Percentiles rank a stretch among this genome's conserved stretches.
These are phyloP conservation scores for Lasioglossum lativentre DNA, from an alignment of 2,888 invertebrate genomes.

Conservation along the genomic window DNA sequence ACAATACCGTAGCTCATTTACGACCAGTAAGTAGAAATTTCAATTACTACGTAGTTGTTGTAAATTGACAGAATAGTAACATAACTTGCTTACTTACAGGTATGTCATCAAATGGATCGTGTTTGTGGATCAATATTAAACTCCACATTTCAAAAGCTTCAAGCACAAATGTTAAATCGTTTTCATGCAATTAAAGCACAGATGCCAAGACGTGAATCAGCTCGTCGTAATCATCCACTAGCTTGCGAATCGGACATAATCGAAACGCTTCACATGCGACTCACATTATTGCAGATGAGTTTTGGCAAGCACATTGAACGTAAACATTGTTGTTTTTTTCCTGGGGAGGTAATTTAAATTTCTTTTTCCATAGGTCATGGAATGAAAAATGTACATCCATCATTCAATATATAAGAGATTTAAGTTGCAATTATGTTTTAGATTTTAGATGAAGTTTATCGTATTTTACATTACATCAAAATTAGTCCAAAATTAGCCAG, in stretches of 20 bases:
- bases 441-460: constrained; percentile 96
- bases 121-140: constrained; percentile 93
- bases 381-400: constrained; percentile 5
- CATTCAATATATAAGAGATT: background rate
- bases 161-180: constrained; percentile 93
- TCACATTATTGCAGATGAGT: constrained; percentile 96
- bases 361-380: background rate
- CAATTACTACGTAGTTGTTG: background rate
- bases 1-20: constrained; percentile 91
- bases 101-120: constrained; percentile 92
- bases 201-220: constrained; percentile 96
- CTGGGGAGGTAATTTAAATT: constrained; percentile 92
- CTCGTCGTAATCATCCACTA: constrained; percentile 94
- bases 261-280: constrained; percentile 96
- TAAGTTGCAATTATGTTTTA: constrained; percentile 82
- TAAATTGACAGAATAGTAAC: background rate
- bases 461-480: constrained; percentile 93
- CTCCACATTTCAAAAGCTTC: constrained; percentile 93
- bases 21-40: constrained; percentile 89
- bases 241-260: constrained; percentile 97
- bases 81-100: constrained; percentile 86
- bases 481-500: constrained; percentile 92
- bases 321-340: constrained; percentile 97
- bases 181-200: constrained; percentile 95
- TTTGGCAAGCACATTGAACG: constrained; percentile 97